Percentiles rank a stretch among this genome's conserved stretches.
Conservation (phyloP, 2,797 vertebrate species). For the Scolopax rusticola region DNA sequence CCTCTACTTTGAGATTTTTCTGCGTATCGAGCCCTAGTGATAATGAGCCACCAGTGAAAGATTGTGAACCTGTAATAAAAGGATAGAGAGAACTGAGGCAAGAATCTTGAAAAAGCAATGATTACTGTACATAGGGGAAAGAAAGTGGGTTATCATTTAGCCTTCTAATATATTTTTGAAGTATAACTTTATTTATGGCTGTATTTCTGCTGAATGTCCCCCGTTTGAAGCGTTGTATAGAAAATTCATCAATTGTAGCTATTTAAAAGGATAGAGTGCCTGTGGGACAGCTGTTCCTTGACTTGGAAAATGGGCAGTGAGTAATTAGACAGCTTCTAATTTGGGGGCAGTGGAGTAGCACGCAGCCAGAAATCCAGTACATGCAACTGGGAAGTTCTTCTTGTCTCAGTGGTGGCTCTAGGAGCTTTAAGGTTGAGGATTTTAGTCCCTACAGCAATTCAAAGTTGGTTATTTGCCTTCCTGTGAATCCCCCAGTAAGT, state of each 20-base stretch:
- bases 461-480: neutral
- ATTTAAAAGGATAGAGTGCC: neutral
- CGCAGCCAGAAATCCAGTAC: neutral
- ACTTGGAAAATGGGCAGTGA: neutral
- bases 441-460: neutral
- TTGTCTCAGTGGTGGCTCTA: neutral
- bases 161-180: neutral
- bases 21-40: neutral
- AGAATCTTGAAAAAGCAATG: neutral
- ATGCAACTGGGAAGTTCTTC: neutral
- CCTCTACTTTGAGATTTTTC: neutral
- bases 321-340: neutral
- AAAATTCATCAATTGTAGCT: neutral
- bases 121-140: fast-evolving
- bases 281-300: neutral
- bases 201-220: neutral
- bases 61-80: neutral
- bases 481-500: neutral
- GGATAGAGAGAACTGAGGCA: neutral
- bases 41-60: neutral
- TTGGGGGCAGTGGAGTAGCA: neutral
- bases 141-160: neutral
- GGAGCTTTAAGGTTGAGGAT: neutral
- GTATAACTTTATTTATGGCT: neutral
- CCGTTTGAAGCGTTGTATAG: neutral